A percentile compares a stretch with the other conserved stretches of the same genome.
Conservation (phyloP, 2,113 vertebrate species). For the Marcusenius ussheri region DNA sequence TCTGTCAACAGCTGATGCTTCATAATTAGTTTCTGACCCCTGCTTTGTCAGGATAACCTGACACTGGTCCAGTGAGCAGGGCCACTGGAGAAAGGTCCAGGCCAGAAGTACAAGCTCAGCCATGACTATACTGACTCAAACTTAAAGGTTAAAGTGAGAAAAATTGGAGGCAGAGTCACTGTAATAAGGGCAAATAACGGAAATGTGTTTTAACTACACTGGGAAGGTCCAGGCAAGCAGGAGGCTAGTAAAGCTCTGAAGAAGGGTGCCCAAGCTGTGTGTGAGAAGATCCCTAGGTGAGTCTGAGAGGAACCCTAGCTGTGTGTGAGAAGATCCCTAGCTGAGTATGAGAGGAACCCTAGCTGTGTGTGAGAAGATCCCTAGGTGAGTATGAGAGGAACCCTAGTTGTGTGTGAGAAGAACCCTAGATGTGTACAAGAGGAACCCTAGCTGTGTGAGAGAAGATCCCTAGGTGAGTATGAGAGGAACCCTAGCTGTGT, state of each 20-base stretch:
- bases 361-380: background rate
- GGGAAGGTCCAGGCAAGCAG: background rate
- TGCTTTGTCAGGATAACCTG: background rate
- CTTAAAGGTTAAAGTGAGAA: background rate
- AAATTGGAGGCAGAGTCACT: background rate
- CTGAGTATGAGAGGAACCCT: background rate
- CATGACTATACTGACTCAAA: background rate
- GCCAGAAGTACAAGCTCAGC: background rate
- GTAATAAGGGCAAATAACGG: background rate
- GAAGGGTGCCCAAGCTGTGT: background rate
- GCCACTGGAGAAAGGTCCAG: background rate
- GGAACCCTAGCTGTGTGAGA: background rate
- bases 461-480: background rate
- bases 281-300: background rate
- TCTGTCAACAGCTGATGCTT: background rate
- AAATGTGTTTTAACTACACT: background rate
- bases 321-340: background rate
- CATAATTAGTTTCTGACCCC: constrained; percentile 5
- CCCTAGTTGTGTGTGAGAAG: background rate
- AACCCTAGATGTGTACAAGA: accelerated
- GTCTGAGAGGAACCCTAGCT: background rate
- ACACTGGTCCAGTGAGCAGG: background rate
- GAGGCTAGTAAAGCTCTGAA: background rate
- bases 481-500: background rate
- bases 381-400: background rate